Evolutionary conservation across 1,140 invertebrate genomes (phyloP).

Genomic region (Uloborus diversus): DNA sequence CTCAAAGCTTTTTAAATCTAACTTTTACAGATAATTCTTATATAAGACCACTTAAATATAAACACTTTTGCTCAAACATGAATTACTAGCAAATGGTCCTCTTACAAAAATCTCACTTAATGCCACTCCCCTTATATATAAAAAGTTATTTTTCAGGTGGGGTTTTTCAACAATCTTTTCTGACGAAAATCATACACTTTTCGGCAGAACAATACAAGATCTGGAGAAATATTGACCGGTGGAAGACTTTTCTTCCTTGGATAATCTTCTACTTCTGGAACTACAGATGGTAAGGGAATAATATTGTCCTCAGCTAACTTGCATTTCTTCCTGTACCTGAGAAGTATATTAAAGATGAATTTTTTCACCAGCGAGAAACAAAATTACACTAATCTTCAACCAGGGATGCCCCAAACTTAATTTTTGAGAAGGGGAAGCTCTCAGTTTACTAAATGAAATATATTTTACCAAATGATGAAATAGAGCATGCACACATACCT

Average conservation of each 20-base stretch:
- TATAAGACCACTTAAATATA: too few relatives aligned
- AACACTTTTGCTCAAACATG: neutral
- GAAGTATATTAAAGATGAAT: neutral
- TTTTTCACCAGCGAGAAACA: neutral
- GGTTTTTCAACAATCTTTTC: conserved; percentile 65
- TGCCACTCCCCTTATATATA: neutral
- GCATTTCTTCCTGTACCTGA: conserved; percentile 73
- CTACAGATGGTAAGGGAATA: conserved; percentile 70
- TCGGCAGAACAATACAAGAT: conserved; percentile 92
- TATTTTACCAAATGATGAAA: too few relatives aligned
- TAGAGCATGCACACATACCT: too few relatives aligned
- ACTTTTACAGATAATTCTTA: too few relatives aligned
- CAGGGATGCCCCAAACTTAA: too few relatives aligned
- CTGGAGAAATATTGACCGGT: conserved; percentile 79
- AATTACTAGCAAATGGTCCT: conserved; percentile 12
- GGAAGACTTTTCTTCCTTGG: conserved; percentile 71
- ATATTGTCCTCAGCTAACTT: conserved; percentile 73
- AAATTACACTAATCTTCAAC: too few relatives aligned
- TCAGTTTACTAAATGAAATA: too few relatives aligned
- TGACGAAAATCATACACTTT: conserved; percentile 94
- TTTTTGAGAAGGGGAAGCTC: too few relatives aligned
- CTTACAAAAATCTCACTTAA: neutral
- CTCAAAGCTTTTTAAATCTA: too few relatives aligned
- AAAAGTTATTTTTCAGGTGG: neutral
- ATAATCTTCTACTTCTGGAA: conserved; percentile 68